Evolutionary conservation across 2,113 vertebrate species (phyloP), one percentile per base, ranked within the genome.

Genomic region (Amblyopsis rosae): DNA sequence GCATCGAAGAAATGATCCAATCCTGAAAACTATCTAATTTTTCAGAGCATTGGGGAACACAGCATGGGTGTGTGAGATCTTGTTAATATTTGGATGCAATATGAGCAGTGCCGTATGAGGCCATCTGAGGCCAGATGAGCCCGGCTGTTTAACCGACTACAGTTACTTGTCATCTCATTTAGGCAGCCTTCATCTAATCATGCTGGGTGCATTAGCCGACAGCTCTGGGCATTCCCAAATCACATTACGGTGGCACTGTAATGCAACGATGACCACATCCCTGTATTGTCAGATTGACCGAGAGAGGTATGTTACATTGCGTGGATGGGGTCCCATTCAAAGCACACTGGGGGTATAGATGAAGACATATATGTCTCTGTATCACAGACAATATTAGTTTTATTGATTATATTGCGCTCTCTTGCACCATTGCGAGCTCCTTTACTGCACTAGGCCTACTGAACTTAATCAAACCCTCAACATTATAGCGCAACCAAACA

Each of bases 211-310:
- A 62, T 10, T 41, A 54, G 53, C 16, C 1, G 51, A 59, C 57
- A 78, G 73, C 51, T 57, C 55, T 62, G 70, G 53, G 45, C 0
- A 6, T 51, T 66, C 26, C 41, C 13, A 70, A 58, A 69, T 59
- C 59, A 71, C n/a, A 65, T 76, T 56, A 63, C 3, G 50, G 4
- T 45, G 57, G 32, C 12, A 13, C 0, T 13, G 13, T 66, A 50
- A 72, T 72, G 57, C 7, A 48, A 58, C 56, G 56, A 72, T 9
- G 59, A 54, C 32, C 54, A 33, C 51, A 8, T 48, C 48, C 32
- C 6, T 6, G 12, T 12, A 11, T 50, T 50, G 49, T 10, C 49
- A 50, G 4, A 11, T 11, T 50, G 10, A 11, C 19, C 10, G 8
- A 47, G 71, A 15, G 55, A 55, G 47, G 56, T 50, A 11, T 16